These are phyloP conservation scores for Toxotes lorentzi DNA, from an alignment of 2,797 vertebrate species.

Conservation along the genomic window DNA sequence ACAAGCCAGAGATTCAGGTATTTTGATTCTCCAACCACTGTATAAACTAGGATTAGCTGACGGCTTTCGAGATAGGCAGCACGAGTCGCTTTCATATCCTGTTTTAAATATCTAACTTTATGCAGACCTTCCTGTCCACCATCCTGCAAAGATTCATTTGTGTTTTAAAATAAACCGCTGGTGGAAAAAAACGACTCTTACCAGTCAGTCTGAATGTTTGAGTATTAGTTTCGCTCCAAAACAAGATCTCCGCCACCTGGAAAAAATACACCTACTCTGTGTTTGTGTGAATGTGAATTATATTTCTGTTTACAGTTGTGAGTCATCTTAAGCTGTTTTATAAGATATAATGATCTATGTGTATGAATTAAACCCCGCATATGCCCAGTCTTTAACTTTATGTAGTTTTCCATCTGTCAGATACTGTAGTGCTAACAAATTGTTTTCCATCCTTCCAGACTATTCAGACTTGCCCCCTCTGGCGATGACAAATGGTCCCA, in stretches of 20 bases:
- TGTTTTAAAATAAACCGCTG: neutral
- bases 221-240: conserved; percentile 7
- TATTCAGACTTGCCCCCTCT: conserved; percentile 86
- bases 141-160: neutral
- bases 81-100: neutral
- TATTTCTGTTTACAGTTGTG: conserved; percentile 6
- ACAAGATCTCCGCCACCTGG: neutral
- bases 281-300: conserved; percentile 1
- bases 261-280: conserved; percentile 6
- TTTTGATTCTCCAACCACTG: neutral
- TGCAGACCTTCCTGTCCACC: neutral
- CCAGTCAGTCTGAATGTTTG: neutral
- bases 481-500: conserved; percentile 77
- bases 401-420: neutral
- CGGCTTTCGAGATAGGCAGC: neutral
- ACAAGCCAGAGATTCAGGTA: conserved; percentile 88
- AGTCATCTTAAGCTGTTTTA: conserved; percentile 16
- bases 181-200: neutral
- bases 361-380: neutral
- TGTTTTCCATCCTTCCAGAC: conserved; percentile 68
- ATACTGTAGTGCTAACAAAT: neutral
- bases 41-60: neutral
- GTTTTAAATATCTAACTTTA: neutral
- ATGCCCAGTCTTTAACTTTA: neutral
- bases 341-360: neutral